Conservation (phyloP, 1,140 invertebrate species). For the Andrena cerasifolii region DNA sequence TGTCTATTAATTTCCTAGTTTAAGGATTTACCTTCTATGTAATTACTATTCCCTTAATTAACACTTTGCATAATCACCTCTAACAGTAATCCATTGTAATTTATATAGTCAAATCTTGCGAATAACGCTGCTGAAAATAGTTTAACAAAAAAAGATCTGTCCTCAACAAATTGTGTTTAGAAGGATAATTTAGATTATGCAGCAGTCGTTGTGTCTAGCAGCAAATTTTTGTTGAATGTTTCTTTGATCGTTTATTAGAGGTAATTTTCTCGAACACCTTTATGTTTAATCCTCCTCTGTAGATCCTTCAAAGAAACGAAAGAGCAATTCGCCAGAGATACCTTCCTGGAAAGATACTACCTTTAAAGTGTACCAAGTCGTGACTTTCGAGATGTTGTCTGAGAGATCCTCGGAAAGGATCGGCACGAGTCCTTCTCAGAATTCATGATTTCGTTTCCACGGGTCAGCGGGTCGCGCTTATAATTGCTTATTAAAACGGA, state of each 20-base stretch:
- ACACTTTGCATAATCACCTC: neutral
- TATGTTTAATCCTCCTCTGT: neutral
- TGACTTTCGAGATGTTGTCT: constrained; percentile 51
- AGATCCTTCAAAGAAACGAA: neutral
- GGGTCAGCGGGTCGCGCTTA: constrained; percentile 49
- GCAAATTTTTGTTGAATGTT: no score
- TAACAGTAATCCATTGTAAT: no score
- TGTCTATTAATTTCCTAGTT: neutral
- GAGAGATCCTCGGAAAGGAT: constrained; percentile 43
- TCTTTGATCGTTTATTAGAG: no score
- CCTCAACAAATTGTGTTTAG: no score
- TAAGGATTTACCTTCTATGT: neutral
- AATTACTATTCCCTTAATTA: constrained; percentile 11
- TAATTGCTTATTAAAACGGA: constrained; percentile 64
- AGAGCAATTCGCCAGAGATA: constrained; percentile 7
- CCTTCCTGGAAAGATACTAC: constrained; percentile 17
- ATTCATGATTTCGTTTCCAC: constrained; percentile 42
- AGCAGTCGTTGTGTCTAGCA: no score
- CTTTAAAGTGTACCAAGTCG: constrained; percentile 47
- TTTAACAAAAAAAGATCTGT: neutral
- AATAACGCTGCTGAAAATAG: no score
- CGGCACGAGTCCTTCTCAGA: constrained; percentile 55
- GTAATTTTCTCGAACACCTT: neutral
- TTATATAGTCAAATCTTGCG: no score
- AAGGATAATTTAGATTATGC: no score